Conservation (phyloP, 2,888 invertebrate species). For the Cetonia aurata region DNA sequence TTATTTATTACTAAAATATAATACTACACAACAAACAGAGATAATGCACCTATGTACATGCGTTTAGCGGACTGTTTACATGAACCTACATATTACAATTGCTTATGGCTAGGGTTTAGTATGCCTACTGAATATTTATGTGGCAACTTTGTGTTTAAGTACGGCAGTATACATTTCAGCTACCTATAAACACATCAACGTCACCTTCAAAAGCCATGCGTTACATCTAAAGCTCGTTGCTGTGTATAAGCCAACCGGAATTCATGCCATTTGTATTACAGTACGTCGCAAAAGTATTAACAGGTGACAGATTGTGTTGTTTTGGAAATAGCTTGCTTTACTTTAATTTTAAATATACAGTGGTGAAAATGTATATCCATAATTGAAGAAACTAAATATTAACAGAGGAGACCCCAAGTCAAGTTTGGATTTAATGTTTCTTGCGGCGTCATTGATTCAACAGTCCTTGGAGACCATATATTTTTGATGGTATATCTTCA, state of each 20-base stretch:
- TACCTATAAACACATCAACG: constrained; percentile 27
- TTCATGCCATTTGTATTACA: no score
- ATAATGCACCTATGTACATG: constrained; percentile 1
- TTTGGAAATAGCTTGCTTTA: no score
- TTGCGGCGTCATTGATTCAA: no score
- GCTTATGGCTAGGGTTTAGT: background rate
- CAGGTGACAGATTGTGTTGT: no score
- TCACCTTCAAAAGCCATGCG: constrained; percentile 12
- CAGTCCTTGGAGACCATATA: no score
- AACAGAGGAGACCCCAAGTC: no score
- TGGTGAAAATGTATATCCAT: no score
- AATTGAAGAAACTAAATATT: no score
- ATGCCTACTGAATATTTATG: constrained; percentile 20
- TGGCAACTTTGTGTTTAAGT: constrained; percentile 27
- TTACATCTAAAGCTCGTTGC: constrained; percentile 16
- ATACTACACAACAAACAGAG: background rate
- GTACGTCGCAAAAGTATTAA: no score
- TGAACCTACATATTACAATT: background rate
- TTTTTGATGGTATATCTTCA: no score
- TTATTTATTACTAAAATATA: constrained; percentile 17
- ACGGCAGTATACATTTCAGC: constrained; percentile 1
- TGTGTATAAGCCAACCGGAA: background rate
- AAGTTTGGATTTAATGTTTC: no score
- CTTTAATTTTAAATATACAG: no score
- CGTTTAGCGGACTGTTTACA: background rate